A percentile compares a stretch with the other conserved stretches of the same genome.
These are phyloP conservation scores for Hydractinia echinata DNA, from an alignment of 30 jellyfish, hydroid and myxozoan species.

Conservation along the genomic window DNA sequence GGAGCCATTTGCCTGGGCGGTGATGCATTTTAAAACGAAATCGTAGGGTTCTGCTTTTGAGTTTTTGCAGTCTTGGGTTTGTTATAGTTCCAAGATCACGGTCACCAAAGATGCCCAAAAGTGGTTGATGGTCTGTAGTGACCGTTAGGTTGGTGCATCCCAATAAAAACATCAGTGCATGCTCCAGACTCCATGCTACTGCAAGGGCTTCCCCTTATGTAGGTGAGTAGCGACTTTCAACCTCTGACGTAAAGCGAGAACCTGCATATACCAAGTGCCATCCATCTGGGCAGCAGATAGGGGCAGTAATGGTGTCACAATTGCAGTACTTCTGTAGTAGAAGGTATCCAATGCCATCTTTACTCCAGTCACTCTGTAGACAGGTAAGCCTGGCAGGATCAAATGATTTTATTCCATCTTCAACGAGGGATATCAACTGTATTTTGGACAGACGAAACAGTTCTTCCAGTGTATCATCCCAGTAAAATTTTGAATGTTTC, in stretches of 20 bases:
- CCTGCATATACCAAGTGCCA: conserved; percentile 7
- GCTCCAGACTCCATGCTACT: background rate
- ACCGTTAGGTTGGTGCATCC: conserved; percentile 5
- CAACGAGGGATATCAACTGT: background rate
- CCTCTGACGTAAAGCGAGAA: background rate
- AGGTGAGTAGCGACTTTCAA: background rate
- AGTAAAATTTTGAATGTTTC: background rate
- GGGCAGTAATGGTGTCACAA: background rate
- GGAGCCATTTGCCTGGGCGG: background rate
- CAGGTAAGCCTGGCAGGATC: conserved; percentile 3
- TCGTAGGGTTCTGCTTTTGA: background rate
- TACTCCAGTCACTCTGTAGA: conserved; percentile 33
- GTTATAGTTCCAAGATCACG: conserved; percentile 4
- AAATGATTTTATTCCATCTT: conserved; percentile 11
- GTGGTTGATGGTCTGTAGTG: conserved; percentile 23
- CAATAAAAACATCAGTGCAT: background rate
- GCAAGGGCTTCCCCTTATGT: conserved; percentile 8
- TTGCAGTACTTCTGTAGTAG: conserved; percentile 16
- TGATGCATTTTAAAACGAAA: conserved; percentile 4
- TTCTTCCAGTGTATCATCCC: conserved; percentile 13
- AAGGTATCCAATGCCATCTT: conserved; percentile 16
- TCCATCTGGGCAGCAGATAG: conserved; percentile 17
- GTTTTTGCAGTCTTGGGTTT: conserved; percentile 15
- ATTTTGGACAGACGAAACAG: background rate
- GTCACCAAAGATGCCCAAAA: conserved; percentile 15